Conservation (phyloP, 2,888 invertebrate genomes). For the Callimorpha dominula region DNA sequence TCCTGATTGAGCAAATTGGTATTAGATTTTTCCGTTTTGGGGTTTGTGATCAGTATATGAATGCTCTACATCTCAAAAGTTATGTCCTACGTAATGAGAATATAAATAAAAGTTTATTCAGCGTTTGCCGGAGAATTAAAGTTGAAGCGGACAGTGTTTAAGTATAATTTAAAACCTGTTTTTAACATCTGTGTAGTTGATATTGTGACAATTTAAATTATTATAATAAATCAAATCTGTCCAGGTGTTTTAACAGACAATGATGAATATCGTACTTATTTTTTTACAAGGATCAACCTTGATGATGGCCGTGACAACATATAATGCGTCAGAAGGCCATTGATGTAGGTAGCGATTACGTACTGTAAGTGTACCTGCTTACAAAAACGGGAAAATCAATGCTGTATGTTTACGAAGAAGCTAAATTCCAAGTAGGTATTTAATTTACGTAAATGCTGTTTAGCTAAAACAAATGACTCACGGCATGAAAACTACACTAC, state of each 20-base stretch:
- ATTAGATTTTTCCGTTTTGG: too few relatives aligned
- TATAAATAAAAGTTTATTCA: too few relatives aligned
- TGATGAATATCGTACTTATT: slow-evolving; percentile 18
- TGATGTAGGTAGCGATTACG: slow-evolving; percentile 13
- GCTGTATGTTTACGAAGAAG: slow-evolving; percentile 34
- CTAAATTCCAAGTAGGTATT: background rate
- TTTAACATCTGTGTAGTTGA: slow-evolving; percentile 1
- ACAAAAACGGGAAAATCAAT: slow-evolving; percentile 22
- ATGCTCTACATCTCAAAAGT: too few relatives aligned
- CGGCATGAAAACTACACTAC: background rate
- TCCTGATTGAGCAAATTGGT: too few relatives aligned
- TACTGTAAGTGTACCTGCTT: slow-evolving; percentile 1
- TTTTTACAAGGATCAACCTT: slow-evolving; percentile 50
- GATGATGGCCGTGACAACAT: slow-evolving; percentile 39
- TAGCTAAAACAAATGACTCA: background rate
- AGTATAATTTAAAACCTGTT: slow-evolving; percentile 6
- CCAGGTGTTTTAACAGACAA: slow-evolving; percentile 33
- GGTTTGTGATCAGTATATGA: too few relatives aligned
- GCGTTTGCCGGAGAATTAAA: too few relatives aligned
- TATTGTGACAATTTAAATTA: slow-evolving; percentile 26
- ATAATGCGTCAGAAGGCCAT: slow-evolving; percentile 26
- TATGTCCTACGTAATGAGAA: too few relatives aligned
- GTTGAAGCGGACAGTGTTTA: background rate
- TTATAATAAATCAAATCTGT: slow-evolving; percentile 13
- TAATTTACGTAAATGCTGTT: background rate